A percentile compares a stretch with the other conserved stretches of the same genome.
These are phyloP conservation scores for Agriopis marginaria DNA, from an alignment of 2,888 invertebrate genomes.

Conservation along the genomic window DNA sequence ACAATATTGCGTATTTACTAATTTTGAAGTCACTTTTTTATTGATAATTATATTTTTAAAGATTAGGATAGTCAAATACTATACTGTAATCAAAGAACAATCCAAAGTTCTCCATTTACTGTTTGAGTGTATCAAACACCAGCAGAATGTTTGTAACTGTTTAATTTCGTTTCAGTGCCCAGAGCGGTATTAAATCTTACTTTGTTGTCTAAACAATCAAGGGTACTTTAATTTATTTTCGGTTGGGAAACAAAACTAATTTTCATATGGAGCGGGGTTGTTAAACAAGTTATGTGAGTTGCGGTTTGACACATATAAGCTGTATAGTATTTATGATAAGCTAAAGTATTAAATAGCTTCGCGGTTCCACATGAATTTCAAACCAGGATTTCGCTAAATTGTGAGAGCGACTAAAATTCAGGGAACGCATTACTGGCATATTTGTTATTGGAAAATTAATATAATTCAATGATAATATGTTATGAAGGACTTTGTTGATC, in stretches of 20 bases:
- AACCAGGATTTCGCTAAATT: conserved; percentile 26
- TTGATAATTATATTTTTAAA: neutral
- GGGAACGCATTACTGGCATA: conserved; percentile 1
- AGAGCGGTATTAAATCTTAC: conserved; percentile 50
- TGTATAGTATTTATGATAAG: conserved; percentile 31
- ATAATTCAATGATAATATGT: conserved; percentile 1
- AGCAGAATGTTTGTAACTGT: conserved; percentile 40
- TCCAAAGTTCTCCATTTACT: conserved; percentile 9
- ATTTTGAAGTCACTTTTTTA: too few relatives aligned
- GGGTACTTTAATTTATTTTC: conserved; percentile 48
- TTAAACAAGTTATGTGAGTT: conserved; percentile 42
- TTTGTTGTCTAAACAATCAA: conserved; percentile 45
- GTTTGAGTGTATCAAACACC: conserved; percentile 27
- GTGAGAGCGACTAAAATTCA: conserved; percentile 14
- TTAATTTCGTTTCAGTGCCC: conserved; percentile 45
- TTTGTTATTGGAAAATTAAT: conserved; percentile 19
- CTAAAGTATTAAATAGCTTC: conserved; percentile 42
- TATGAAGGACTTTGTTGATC: neutral
- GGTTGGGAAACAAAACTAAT: conserved; percentile 43
- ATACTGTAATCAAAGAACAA: conserved; percentile 9
- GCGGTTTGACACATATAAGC: conserved; percentile 37
- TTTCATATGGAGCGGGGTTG: conserved; percentile 38
- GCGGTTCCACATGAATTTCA: conserved; percentile 41
- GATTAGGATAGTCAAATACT: neutral
- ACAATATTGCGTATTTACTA: too few relatives aligned